Base-by-base conservation (phyloP, 2,888 invertebrate genomes). In the Altica lythri region DNA sequence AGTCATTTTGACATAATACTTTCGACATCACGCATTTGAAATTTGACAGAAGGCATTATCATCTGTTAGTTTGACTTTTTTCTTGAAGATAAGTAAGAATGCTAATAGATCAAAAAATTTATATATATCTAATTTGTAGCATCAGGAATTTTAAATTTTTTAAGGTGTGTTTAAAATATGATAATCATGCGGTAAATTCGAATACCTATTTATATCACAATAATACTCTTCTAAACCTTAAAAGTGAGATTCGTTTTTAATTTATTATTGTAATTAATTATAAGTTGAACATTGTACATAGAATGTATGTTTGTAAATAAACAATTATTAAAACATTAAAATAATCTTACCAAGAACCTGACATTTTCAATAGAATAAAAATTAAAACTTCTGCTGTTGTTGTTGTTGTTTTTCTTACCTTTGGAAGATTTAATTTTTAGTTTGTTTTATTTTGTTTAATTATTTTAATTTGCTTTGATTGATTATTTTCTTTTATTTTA, bases 301-400 rank as follows among this genome's bases (percentile, higher is more conserved):
- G 64, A 63, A 72, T 78, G 77, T 78, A 78, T 78, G 78, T 78
- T 78, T 78, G 77, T 78, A 78, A 73, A 78, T 78, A 78, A 72
- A 74, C 72, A 75, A n/a, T n/a, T n/a, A n/a, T n/a, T n/a, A n/a
- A n/a, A n/a, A n/a, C n/a, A n/a, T n/a, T n/a, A n/a, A n/a, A n/a
- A n/a, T n/a, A n/a, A n/a, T n/a, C n/a, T n/a, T n/a, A n/a, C n/a
- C n/a, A n/a, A n/a, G n/a, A n/a, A n/a, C n/a, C n/a, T n/a, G n/a
- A 38, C 70, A 73, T 76, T 76, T 76, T 75, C 74, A 74, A 75
- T 75, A 76, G 76, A 75, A 76, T 76, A 75, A 75, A 75, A 70
- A 58, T 64, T 67, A 54, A 68, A 70, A 68, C 60, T 62, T 61
- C 29, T 29, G 29, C 10, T 29, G 29, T 29, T n/a, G n/a, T n/a